Evolutionary conservation across 92 coral and sea anemone species (phyloP).

Genomic region (Phymanthus crucifer): DNA sequence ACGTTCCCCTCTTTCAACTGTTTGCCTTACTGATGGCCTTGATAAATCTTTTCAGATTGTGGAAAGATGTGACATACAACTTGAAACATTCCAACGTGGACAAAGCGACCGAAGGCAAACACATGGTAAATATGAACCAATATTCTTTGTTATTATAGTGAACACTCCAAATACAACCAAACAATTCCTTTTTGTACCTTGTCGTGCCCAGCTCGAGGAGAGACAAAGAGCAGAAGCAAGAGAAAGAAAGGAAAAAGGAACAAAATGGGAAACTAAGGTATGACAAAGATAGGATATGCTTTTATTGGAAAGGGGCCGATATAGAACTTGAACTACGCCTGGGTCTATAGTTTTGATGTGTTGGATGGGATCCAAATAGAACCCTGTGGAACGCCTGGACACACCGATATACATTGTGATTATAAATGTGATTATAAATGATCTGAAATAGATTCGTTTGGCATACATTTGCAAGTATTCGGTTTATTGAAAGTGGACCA

Average conservation of each 20-base stretch:
- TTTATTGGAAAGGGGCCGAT: too few relatives aligned
- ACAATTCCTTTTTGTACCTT: background rate
- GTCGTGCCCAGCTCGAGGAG: constrained; percentile 77
- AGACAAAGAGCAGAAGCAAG: constrained; percentile 95
- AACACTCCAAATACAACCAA: too few relatives aligned
- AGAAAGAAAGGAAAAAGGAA: constrained; percentile 83
- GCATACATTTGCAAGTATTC: too few relatives aligned
- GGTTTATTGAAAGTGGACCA: too few relatives aligned
- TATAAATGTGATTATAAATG: too few relatives aligned
- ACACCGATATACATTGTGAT: too few relatives aligned
- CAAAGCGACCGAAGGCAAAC: constrained; percentile 86
- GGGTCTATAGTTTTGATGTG: too few relatives aligned
- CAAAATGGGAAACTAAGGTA: constrained; percentile 93
- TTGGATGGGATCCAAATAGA: too few relatives aligned
- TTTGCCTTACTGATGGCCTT: background rate
- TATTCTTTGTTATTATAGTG: background rate
- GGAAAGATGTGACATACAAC: constrained; percentile 87
- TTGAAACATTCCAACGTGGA: constrained; percentile 81
- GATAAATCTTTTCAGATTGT: constrained; percentile 55
- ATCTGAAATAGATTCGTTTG: too few relatives aligned
- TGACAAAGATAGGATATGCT: background rate
- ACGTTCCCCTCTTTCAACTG: background rate
- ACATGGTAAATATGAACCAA: constrained; percentile 59
- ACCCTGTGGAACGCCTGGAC: too few relatives aligned
- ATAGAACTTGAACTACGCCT: too few relatives aligned